Evolutionary conservation across 2,888 invertebrate species (phyloP).

Genomic region (Ormyrus nitidulus): DNA sequence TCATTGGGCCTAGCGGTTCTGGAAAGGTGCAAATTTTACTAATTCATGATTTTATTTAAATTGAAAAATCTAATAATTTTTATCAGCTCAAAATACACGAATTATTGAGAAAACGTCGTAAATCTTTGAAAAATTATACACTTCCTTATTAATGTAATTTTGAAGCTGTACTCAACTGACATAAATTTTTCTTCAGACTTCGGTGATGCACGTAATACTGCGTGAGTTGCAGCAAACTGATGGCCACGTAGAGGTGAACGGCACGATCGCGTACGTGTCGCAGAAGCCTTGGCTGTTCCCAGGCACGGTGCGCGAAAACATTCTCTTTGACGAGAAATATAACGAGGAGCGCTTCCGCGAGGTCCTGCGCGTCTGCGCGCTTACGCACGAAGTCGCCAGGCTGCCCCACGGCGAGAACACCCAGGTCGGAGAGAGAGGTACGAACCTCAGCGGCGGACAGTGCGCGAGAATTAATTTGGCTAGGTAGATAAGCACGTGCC

Average conservation of each 20-base stretch:
- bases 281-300: slow-evolving; percentile 89
- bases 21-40: slow-evolving; percentile 80
- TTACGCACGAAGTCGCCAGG: slow-evolving; percentile 82
- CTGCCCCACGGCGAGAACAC: slow-evolving; percentile 85
- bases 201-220: slow-evolving; percentile 82
- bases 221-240: slow-evolving; percentile 81
- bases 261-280: slow-evolving; percentile 83
- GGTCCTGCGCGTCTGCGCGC: slow-evolving; percentile 81
- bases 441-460: slow-evolving; percentile 88
- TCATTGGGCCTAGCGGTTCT: slow-evolving; percentile 92
- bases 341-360: slow-evolving; percentile 77
- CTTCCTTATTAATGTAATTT: too few species aligned
- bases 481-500: slow-evolving; percentile 68
- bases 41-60: too few species aligned
- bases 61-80: too few species aligned
- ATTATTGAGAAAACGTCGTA: too few species aligned
- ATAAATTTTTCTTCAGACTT: slow-evolving; percentile 72
- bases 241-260: slow-evolving; percentile 81
- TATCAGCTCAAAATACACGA: too few species aligned
- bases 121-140: too few species aligned
- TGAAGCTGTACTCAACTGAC: too few species aligned
- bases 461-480: slow-evolving; percentile 87
- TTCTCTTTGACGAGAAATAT: slow-evolving; percentile 84
- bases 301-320: slow-evolving; percentile 85
- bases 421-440: slow-evolving; percentile 86